A percentile compares a stretch with the other conserved stretches of the same genome.
phyloP scores from a whole-genome alignment of 1,140 invertebrate species.

The Lineus longissimus region DNA sequence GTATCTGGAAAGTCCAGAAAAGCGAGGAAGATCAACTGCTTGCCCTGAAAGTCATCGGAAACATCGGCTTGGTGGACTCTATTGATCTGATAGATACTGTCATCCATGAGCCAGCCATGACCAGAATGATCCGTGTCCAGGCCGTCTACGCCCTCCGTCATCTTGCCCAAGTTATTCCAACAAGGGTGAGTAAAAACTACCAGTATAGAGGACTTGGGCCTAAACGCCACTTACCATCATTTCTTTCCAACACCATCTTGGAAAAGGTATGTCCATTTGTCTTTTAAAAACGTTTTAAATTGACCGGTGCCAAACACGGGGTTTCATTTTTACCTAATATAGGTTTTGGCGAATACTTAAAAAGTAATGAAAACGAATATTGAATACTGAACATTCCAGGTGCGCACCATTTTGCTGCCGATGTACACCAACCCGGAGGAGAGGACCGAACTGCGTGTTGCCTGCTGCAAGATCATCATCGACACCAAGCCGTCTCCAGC shows the following conservation, averaged over 20 bases:
- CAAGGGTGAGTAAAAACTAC: slow-evolving; percentile 17
- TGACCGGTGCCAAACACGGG: too few relatives aligned
- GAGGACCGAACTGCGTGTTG: slow-evolving; percentile 33
- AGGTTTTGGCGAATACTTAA: too few relatives aligned
- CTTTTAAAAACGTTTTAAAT: too few relatives aligned
- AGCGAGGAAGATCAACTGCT: slow-evolving; percentile 17
- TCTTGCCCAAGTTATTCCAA: slow-evolving; percentile 23
- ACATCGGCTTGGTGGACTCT: slow-evolving; percentile 32
- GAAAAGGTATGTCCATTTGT: too few relatives aligned
- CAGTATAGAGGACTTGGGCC: too few relatives aligned
- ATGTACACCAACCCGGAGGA: slow-evolving; percentile 31
- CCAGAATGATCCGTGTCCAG: slow-evolving; percentile 25
- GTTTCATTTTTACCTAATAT: too few relatives aligned
- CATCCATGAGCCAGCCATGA: slow-evolving; percentile 25
- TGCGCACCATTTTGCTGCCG: slow-evolving; percentile 31
- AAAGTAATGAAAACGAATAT: too few relatives aligned
- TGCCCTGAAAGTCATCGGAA: slow-evolving; percentile 31
- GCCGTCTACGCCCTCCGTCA: slow-evolving; percentile 39
- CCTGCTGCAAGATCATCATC: slow-evolving; percentile 26
- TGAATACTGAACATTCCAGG: too few relatives aligned
- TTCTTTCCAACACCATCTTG: too few relatives aligned
- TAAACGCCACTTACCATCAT: neutral
- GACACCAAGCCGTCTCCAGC: slow-evolving; percentile 20
- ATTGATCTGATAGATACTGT: slow-evolving; percentile 27
- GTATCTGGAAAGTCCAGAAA: neutral